Percentiles rank a stretch among this genome's conserved stretches.
Evolutionary conservation across 2,797 vertebrate genomes (phyloP).

Genomic region (Botia kubotai): DNA sequence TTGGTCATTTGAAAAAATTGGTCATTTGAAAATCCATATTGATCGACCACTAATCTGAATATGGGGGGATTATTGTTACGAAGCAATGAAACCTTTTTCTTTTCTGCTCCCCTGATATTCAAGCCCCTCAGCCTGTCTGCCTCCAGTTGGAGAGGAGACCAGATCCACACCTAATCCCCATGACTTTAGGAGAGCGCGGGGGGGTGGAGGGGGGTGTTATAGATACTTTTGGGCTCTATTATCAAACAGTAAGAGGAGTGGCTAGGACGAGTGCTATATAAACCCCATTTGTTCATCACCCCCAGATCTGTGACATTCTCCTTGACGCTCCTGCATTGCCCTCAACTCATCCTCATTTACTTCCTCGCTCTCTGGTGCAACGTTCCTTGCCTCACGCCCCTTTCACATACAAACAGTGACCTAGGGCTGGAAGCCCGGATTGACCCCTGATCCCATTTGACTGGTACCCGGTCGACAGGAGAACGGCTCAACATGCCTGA

Average conservation of each 20-base stretch:
- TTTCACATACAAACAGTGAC: conserved; percentile 8
- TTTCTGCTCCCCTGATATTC: not conserved
- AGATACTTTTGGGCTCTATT: conserved; percentile 68
- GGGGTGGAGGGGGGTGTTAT: conserved; percentile 79
- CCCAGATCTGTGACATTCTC: conserved; percentile 83
- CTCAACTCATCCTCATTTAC: conserved; percentile 65
- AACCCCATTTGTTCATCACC: conserved; percentile 81
- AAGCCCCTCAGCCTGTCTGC: conserved; percentile 25
- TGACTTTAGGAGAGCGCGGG: conserved; percentile 71
- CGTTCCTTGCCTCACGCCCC: conserved; percentile 15
- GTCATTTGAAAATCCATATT: not conserved
- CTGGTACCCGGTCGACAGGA: conserved; percentile 72
- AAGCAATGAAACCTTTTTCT: not conserved
- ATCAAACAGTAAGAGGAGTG: conserved; percentile 83
- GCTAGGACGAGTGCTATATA: conserved; percentile 87
- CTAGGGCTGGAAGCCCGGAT: conserved; percentile 55
- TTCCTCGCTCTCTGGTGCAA: conserved; percentile 64
- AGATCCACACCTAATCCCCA: conserved; percentile 55
- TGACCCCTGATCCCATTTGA: conserved; percentile 50
- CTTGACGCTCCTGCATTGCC: conserved; percentile 71
- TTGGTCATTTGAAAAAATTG: too few relatives aligned
- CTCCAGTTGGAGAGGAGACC: conserved; percentile 41
- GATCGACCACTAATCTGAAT: not conserved
- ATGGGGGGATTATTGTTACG: too few relatives aligned
- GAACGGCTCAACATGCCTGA: conserved; percentile 91